phyloP scores from a whole-genome alignment of 2,113 vertebrate species.

The Anhinga rufa region DNA sequence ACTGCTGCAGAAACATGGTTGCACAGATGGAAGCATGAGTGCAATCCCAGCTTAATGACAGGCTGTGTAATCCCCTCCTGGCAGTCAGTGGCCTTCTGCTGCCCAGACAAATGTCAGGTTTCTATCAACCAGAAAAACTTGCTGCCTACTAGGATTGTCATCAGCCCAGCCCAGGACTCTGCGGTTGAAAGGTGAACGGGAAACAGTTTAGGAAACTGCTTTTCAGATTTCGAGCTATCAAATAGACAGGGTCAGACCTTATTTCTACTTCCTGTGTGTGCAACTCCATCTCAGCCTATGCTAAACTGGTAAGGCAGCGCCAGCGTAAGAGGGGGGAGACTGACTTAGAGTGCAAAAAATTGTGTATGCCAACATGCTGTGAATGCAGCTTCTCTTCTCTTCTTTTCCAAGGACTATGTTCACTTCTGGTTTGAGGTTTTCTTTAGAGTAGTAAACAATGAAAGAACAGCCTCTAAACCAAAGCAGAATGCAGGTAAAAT shows the following conservation, averaged over 20 bases:
- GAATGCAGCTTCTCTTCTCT: background rate
- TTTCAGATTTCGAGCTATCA: background rate
- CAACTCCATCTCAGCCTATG: background rate
- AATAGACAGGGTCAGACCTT: background rate
- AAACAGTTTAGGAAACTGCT: background rate
- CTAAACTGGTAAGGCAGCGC: background rate
- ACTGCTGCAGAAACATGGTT: background rate
- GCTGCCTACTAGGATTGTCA: background rate
- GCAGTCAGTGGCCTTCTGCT: conserved; percentile 27
- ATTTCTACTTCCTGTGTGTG: background rate
- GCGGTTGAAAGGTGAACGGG: background rate
- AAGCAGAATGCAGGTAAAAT: background rate
- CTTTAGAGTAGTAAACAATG: background rate
- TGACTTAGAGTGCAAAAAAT: background rate
- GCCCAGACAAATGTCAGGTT: conserved; percentile 45
- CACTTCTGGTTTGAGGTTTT: background rate
- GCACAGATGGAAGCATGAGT: background rate
- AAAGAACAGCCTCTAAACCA: background rate
- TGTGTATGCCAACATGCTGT: background rate
- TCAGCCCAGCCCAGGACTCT: background rate
- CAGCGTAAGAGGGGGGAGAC: background rate
- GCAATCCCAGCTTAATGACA: background rate
- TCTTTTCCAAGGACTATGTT: background rate
- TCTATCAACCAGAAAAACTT: conserved; percentile 28
- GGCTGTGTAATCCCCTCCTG: conserved; percentile 19